Evolutionary conservation across 2,888 invertebrate genomes (phyloP), one percentile per base, ranked within the genome.

Genomic region (Drosophila limbata): DNA sequence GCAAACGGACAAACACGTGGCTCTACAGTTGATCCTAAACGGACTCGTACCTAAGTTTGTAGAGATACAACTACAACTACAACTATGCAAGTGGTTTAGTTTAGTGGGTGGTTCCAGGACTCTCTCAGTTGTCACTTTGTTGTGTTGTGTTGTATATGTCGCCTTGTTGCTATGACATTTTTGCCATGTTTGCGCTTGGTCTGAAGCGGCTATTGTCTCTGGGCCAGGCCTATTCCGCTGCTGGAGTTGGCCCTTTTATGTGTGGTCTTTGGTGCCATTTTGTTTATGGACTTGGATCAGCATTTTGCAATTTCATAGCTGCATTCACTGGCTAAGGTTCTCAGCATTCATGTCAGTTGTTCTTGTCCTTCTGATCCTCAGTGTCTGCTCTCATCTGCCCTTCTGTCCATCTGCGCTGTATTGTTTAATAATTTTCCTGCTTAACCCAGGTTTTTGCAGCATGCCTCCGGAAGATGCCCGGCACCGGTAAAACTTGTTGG

Each of bases 401-500:
- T 59, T 13, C 33, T 21, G 39, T 50, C 40, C 37, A 25, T 44
- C 28, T 25, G 39, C 25, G 28, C 39, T 45, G 73, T 84, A 88
- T 88, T 82, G 88, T 79, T 84, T 78, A 82, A 79, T 89, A 70
- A 82, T 77, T 82, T 85, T 81, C 59, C 74, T 88, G 85, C 75
- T 73, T 67, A 73, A 50, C 53, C 50, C 65, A 57, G 67, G 71
- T 19, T 64, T 73, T 39, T 53, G 25, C 70, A 66, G 59, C 44
- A 42, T 59, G 53, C 31, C 19, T 47, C 79, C 77, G 88, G 72
- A 79, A 60, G 66, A 70, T 72, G 69, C 64, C 17, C 45, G 40
- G 53, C 64, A 69, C 40, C 47, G 76, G 50, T 66, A 37, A 73
- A 85, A 89, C 79, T 84, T 76, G 88, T 79, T 69, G 79, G 62